A percentile compares a stretch with the other conserved stretches of the same genome.
These are phyloP conservation scores for Elysia crispata DNA, from an alignment of 2,888 invertebrate species.

Conservation along the genomic window DNA sequence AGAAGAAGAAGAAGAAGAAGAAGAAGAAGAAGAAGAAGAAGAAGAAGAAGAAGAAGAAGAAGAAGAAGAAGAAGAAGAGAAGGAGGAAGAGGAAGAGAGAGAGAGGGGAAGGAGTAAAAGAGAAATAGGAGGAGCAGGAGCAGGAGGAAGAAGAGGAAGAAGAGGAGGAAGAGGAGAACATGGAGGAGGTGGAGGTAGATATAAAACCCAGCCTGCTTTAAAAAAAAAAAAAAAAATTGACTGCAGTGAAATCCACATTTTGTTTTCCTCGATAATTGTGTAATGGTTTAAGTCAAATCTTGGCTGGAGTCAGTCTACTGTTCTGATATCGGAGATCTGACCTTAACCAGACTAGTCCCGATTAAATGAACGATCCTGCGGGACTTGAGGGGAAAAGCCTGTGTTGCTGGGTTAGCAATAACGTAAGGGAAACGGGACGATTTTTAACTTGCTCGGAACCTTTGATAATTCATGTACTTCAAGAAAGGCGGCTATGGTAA, in stretches of 20 bases:
- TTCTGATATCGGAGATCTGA: too few species aligned
- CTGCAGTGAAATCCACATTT: not conserved
- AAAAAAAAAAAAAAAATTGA: not conserved
- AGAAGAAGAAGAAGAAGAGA: not conserved
- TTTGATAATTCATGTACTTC: too few species aligned
- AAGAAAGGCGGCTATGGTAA: too few species aligned
- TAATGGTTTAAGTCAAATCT: too few species aligned
- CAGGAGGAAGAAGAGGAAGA: not conserved
- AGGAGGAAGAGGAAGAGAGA: not conserved
- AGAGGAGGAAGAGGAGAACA: not conserved
- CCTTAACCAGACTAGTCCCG: too few species aligned
- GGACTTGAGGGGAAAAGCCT: too few species aligned
- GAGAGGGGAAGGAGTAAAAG: not conserved
- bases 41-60: not conserved
- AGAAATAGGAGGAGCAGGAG: not conserved
- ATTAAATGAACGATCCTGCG: too few species aligned
- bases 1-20: not conserved
- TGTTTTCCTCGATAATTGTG: too few species aligned
- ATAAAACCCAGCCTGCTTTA: not conserved
- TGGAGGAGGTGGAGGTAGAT: not conserved
- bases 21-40: not conserved
- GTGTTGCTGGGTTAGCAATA: too few species aligned
- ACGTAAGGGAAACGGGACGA: too few species aligned
- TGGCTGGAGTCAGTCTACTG: too few species aligned
- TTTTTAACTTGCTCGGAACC: too few species aligned